Evolutionary conservation across 1,140 invertebrate genomes (phyloP).

Genomic region (Aethina tumida): DNA sequence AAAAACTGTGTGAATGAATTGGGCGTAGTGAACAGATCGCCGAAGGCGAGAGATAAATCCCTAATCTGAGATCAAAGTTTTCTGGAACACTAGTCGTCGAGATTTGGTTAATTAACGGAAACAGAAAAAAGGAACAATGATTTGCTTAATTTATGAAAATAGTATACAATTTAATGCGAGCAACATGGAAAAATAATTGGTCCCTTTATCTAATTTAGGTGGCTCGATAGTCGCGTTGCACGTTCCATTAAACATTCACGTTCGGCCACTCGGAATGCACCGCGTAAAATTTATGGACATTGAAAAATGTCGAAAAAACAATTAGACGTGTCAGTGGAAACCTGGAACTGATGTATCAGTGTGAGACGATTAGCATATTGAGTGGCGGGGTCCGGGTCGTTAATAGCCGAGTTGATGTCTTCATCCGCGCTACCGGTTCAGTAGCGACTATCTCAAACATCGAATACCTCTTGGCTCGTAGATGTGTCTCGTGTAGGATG

Average conservation of each 20-base stretch:
- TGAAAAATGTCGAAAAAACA: conserved; percentile 12
- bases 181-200: too few relatives aligned
- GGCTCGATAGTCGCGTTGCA: too few relatives aligned
- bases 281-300: conserved; percentile 12
- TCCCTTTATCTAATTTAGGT: too few relatives aligned
- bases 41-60: too few relatives aligned
- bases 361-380: conserved; percentile 16
- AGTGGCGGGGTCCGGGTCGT: conserved; percentile 10
- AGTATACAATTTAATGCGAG: too few relatives aligned
- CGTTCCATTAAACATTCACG: conserved; percentile 3
- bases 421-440: conserved; percentile 23
- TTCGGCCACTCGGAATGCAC: conserved; percentile 6
- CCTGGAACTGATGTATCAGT: conserved; percentile 14
- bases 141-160: too few relatives aligned
- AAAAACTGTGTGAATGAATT: too few relatives aligned
- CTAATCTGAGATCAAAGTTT: too few relatives aligned
- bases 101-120: too few relatives aligned
- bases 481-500: conserved; percentile 8
- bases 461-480: conserved; percentile 9
- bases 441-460: conserved; percentile 23
- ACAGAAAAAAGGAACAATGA: too few relatives aligned
- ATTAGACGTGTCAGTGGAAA: conserved; percentile 12
- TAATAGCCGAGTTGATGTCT: conserved; percentile 22
- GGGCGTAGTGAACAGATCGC: too few relatives aligned
- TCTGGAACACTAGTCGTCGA: too few relatives aligned